phyloP scores from a whole-genome alignment of 1,140 invertebrate genomes.

The Trichogramma pretiosum region DNA sequence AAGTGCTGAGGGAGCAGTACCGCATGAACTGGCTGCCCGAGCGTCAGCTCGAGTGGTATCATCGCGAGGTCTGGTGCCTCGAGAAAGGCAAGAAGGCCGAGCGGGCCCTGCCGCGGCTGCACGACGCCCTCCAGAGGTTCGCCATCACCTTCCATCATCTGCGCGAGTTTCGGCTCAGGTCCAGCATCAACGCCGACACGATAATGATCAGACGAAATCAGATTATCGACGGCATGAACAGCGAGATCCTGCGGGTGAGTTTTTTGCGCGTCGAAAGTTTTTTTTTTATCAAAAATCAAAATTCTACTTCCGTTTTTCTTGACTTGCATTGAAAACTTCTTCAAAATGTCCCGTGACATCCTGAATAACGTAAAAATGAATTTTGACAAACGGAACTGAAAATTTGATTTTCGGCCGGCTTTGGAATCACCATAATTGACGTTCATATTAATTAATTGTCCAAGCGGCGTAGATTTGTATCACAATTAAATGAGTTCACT shows the following conservation, averaged over 20 bases:
- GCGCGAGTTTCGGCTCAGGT: constrained; percentile 28
- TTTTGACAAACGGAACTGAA: no score
- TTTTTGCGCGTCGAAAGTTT: no score
- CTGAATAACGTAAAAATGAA: no score
- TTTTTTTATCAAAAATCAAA: no score
- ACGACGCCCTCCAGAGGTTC: constrained; percentile 41
- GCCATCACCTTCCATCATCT: constrained; percentile 41
- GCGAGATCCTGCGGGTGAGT: constrained; percentile 36
- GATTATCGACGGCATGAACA: constrained; percentile 36
- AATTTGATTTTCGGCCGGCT: no score
- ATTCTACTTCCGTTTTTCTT: no score
- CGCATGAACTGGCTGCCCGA: constrained; percentile 42
- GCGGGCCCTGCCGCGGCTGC: constrained; percentile 34
- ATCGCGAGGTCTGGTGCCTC: constrained; percentile 35
- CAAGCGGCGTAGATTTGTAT: no score
- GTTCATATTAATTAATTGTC: no score
- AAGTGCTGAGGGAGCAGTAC: constrained; percentile 37
- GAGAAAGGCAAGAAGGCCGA: constrained; percentile 41
- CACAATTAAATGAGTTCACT: no score
- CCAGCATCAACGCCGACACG: constrained; percentile 29
- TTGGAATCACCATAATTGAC: no score
- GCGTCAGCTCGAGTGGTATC: constrained; percentile 40
- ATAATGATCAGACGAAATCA: constrained; percentile 29
- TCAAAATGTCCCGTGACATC: no score
- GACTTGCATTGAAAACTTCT: no score